A percentile compares a stretch with the other conserved stretches of the same genome.
Evolutionary conservation across 2,113 vertebrate species (phyloP).

Genomic region (Atrichornis clamosus): DNA sequence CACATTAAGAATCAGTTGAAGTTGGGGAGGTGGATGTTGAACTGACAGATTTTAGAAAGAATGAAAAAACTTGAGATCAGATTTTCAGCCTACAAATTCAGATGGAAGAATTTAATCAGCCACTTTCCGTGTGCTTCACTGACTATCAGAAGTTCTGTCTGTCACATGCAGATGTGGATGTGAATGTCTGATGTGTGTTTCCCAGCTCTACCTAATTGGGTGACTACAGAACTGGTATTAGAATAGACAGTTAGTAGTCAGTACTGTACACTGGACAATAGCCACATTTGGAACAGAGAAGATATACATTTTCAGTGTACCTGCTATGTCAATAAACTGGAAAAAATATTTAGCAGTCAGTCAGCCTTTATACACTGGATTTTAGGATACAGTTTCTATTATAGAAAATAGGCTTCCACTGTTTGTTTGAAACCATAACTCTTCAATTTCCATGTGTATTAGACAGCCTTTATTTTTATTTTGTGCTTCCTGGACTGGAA

Average conservation of each 20-base stretch:
- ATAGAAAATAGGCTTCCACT: background rate
- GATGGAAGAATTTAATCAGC: slow-evolving; percentile 71
- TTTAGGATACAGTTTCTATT: background rate
- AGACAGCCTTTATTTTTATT: background rate
- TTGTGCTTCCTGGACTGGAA: background rate
- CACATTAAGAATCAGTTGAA: slow-evolving; percentile 64
- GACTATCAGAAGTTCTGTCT: slow-evolving; percentile 70
- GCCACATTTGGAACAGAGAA: background rate
- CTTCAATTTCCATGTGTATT: background rate
- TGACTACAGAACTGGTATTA: slow-evolving; percentile 44
- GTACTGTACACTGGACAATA: slow-evolving; percentile 31
- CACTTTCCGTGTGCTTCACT: slow-evolving; percentile 68
- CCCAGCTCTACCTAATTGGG: slow-evolving; percentile 58
- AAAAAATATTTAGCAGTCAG: background rate
- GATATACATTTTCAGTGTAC: background rate
- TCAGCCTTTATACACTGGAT: background rate
- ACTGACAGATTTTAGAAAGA: slow-evolving; percentile 68
- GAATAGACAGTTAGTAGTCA: slow-evolving; percentile 26
- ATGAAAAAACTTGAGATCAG: slow-evolving; percentile 66
- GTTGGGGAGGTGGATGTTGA: slow-evolving; percentile 56
- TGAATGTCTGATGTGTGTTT: slow-evolving; percentile 59
- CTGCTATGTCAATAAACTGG: background rate
- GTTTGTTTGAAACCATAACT: background rate
- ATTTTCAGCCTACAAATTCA: slow-evolving; percentile 67
- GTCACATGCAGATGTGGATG: slow-evolving; percentile 55